Conservation (phyloP, 2,113 vertebrate genomes). For the Silurus meridionalis region DNA sequence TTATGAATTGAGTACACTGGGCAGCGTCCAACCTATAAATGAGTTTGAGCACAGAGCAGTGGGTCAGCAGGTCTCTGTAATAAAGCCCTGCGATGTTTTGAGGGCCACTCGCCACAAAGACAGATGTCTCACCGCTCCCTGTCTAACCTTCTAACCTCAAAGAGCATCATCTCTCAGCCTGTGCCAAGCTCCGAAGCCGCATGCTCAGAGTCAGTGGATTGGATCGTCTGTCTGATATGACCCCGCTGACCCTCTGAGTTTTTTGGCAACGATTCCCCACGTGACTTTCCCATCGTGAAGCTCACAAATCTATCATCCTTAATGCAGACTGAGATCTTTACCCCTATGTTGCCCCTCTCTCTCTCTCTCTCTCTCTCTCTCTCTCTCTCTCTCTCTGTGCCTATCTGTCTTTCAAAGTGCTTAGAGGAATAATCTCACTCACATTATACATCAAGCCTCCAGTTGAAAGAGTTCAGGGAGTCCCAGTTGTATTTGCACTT, state of each 20-base stretch:
- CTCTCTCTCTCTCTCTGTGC: neutral
- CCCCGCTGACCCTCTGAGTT: neutral
- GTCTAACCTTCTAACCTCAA: slow-evolving; percentile 16
- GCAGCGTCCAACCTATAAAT: slow-evolving; percentile 16
- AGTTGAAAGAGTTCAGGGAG: slow-evolving; percentile 60
- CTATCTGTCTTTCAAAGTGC: slow-evolving; percentile 23
- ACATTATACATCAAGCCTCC: slow-evolving; percentile 46
- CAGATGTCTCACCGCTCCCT: neutral
- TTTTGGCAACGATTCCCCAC: neutral
- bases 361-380: slow-evolving; percentile 9
- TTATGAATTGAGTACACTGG: slow-evolving; percentile 1
- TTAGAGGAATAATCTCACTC: slow-evolving; percentile 46
- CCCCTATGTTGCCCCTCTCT: neutral
- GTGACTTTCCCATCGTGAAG: neutral
- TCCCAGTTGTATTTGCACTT: slow-evolving; percentile 60
- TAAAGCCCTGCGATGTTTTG: slow-evolving; percentile 10
- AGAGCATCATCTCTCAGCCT: slow-evolving; percentile 6
- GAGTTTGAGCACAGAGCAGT: slow-evolving; percentile 6
- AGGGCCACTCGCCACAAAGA: slow-evolving; percentile 4
- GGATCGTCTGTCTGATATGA: slow-evolving; percentile 8
- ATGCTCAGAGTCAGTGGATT: neutral
- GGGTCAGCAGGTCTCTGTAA: slow-evolving; percentile 20
- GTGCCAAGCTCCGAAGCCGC: neutral
- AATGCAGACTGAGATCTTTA: neutral
- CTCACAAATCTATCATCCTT: slow-evolving; percentile 19